A percentile compares a stretch with the other conserved stretches of the same genome.
Evolutionary conservation across 37 sponge, comb jelly and placozoan species (phyloP).

Genomic region (Aphrocallistes beatrix): DNA sequence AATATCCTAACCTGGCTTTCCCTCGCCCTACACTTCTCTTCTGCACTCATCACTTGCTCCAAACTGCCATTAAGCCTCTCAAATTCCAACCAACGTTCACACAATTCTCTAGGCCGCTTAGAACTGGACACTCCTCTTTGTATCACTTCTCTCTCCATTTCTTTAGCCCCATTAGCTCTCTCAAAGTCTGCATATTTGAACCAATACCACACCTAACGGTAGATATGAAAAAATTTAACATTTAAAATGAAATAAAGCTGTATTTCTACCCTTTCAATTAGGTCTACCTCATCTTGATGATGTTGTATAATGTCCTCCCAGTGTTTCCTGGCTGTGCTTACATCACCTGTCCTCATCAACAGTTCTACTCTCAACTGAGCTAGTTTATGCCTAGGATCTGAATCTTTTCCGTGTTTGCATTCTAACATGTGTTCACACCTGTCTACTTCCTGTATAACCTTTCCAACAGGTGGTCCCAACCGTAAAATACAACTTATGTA

Average conservation of each 20-base stretch:
- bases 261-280: no score
- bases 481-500: neutral
- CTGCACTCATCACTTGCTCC: neutral
- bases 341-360: neutral
- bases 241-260: no score
- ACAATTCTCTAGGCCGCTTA: neutral
- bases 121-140: neutral
- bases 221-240: neutral
- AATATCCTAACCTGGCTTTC: neutral
- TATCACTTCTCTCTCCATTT: neutral
- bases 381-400: neutral
- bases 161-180: neutral
- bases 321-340: neutral
- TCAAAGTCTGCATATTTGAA: conserved; percentile 11
- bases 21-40: neutral
- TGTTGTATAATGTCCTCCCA: neutral
- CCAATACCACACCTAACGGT: neutral
- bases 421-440: neutral
- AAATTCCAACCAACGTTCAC: neutral
- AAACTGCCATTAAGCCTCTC: neutral
- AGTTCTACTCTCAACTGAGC: neutral
- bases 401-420: neutral
- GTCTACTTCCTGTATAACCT: neutral
- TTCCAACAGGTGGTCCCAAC: neutral
- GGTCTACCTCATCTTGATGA: conserved; percentile 16